A percentile compares a stretch with the other conserved stretches of the same genome.
These are phyloP conservation scores for Hyla sarda DNA, from an alignment of 2,113 vertebrate species.

Conservation along the genomic window DNA sequence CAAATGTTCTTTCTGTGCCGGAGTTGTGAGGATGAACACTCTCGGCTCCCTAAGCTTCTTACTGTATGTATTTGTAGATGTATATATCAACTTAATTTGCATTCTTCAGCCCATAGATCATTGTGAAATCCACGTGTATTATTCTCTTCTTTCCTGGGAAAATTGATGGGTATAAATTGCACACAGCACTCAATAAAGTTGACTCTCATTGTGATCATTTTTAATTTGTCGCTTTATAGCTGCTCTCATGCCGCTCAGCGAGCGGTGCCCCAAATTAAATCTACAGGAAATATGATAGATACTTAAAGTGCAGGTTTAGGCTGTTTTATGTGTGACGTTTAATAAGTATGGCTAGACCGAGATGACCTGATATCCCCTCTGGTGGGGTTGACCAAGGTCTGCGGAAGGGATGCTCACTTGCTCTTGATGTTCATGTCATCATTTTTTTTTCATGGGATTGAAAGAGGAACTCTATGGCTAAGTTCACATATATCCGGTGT, in stretches of 20 bases:
- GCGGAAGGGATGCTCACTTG: too few relatives aligned
- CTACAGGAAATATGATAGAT: neutral
- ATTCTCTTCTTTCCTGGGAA: constrained; percentile 41
- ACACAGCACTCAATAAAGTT: constrained; percentile 47
- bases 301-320: neutral
- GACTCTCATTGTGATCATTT: constrained; percentile 40
- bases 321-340: neutral
- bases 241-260: constrained; percentile 14
- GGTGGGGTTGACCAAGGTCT: neutral
- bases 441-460: neutral
- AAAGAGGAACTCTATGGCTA: neutral
- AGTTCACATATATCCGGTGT: too few relatives aligned
- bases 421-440: neutral
- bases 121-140: constrained; percentile 24
- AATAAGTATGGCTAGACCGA: neutral
- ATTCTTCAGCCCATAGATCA: constrained; percentile 43
- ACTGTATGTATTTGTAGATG: constrained; percentile 10
- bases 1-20: neutral
- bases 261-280: constrained; percentile 14
- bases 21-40: neutral
- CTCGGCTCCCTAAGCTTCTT: neutral
- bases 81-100: constrained; percentile 56
- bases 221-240: constrained; percentile 52
- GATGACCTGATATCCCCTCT: neutral
- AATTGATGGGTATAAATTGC: constrained; percentile 45